These are phyloP conservation scores for Papilio protenor DNA, from an alignment of 2,888 invertebrate species.

Conservation along the genomic window DNA sequence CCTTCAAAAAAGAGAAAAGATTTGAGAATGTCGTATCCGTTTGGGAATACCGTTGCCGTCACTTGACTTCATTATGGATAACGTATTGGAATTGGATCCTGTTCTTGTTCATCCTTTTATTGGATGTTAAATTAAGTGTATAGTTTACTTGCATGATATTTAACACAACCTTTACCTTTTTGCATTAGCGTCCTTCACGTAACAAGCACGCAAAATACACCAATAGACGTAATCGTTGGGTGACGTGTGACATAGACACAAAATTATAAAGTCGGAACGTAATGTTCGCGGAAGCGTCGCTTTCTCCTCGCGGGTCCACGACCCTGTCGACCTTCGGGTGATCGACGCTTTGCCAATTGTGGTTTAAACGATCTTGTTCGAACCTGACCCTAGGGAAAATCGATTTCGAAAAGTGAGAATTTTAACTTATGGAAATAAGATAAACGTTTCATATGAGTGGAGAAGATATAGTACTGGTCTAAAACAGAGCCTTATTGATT, in stretches of 20 bases:
- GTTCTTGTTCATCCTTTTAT: not conserved
- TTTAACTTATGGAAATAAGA: not conserved
- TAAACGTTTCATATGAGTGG: too few relatives aligned
- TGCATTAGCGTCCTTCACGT: not conserved
- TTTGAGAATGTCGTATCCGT: not conserved
- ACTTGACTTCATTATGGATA: not conserved
- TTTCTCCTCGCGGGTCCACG: conserved; percentile 40
- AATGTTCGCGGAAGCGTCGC: conserved; percentile 38
- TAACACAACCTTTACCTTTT: not conserved
- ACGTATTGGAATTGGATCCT: too few relatives aligned
- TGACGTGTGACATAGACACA: conserved; percentile 36
- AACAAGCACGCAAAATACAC: conserved; percentile 5
- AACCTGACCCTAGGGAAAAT: conserved; percentile 13
- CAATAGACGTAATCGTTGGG: conserved; percentile 13
- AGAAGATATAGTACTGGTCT: not conserved
- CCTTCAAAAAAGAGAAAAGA: not conserved
- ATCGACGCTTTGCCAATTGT: conserved; percentile 34
- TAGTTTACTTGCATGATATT: not conserved
- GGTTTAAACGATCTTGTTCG: conserved; percentile 21
- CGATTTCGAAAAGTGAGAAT: not conserved
- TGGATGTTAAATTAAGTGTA: not conserved
- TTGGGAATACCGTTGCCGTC: conserved; percentile 1
- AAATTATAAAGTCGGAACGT: conserved; percentile 37
- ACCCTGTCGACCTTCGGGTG: conserved; percentile 45
- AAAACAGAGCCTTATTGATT: not conserved